Base-by-base conservation (phyloP, 2,113 vertebrate genomes). In the Chlorodrepanis virens region DNA sequence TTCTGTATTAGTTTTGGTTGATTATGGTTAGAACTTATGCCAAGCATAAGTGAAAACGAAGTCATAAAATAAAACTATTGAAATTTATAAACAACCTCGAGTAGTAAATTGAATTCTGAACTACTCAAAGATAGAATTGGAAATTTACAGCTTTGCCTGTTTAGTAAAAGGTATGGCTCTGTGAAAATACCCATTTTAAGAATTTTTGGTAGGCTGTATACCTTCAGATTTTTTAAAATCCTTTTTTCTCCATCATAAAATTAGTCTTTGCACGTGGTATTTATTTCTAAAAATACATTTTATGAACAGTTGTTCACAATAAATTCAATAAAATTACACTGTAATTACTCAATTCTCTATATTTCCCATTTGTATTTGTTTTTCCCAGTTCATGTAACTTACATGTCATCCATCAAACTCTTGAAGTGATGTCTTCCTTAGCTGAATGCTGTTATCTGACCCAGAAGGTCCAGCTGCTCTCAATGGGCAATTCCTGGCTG, bases 401-500 rank as follows among this genome's bases (percentile, higher is more conserved):
- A 22, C 11, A 28, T 77, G 35, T 87, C 49, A 69, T 50, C 63
- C 50, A 28, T 49, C 50, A n/a, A 76, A 61, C 37, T 81, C 90
- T 88, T 65, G 70, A 21, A 85, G 31, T 49, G 42, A n/a, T 77
- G 27, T 68, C 60, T 94, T 89, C 50, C 72, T 53, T 82, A 85
- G 42, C 82, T 76, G 63, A 42, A 56, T 44, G 37, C 59, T 87
- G 0, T 81, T 61, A 67, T 93, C 68, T 87, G 83, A 72, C 65
- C 87, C 90, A 91, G 89, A 91, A 97, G 82, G 85, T 95, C 89
- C 57, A 90, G 94, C 93, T 96, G 89, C 81, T 94, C 86, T 81
- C 88, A 77, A 0, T 45, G 77, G 72, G 35, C 56, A n/a, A 2
- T 85, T 89, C n/a, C 69, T 96, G 74, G 33, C 84, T 83, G 19